Percentiles rank a stretch among this genome's conserved stretches.
These are phyloP conservation scores for Galago senegalensis DNA, from an alignment of 2,797 vertebrate genomes.

Conservation along the genomic window DNA sequence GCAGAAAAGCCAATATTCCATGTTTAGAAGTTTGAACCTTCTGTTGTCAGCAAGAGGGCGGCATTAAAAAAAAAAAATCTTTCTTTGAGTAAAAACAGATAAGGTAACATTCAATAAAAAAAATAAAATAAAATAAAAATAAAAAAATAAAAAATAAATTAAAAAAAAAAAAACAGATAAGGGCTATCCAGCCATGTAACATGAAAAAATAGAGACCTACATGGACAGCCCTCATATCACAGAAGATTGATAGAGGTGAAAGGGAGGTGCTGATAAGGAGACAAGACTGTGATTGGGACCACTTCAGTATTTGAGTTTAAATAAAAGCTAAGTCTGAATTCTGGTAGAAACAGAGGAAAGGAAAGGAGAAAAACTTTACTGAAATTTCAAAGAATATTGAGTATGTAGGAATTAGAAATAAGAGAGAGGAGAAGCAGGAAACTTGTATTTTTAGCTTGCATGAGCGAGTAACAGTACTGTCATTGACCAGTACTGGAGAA, in stretches of 20 bases:
- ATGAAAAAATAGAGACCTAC: no score
- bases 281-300: not conserved
- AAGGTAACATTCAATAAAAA: no score
- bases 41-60: not conserved
- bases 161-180: not conserved
- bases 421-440: not conserved
- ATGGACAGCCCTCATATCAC: no score
- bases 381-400: not conserved
- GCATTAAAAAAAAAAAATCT: not conserved
- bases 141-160: no score
- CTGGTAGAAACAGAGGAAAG: not conserved
- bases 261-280: not conserved
- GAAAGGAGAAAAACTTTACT: not conserved
- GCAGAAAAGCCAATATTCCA: not conserved
- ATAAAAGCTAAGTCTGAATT: not conserved
- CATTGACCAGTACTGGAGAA: not conserved
- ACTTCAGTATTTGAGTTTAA: not conserved
- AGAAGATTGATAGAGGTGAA: not conserved
- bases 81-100: no score
- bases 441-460: not conserved
- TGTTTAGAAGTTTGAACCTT: not conserved
- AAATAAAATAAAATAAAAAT: no score
- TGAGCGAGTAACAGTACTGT: not conserved
- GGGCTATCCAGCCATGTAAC: no score
- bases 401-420: not conserved